Evolutionary conservation across 2,797 vertebrate species (phyloP).

Genomic region (Picus viridis): DNA sequence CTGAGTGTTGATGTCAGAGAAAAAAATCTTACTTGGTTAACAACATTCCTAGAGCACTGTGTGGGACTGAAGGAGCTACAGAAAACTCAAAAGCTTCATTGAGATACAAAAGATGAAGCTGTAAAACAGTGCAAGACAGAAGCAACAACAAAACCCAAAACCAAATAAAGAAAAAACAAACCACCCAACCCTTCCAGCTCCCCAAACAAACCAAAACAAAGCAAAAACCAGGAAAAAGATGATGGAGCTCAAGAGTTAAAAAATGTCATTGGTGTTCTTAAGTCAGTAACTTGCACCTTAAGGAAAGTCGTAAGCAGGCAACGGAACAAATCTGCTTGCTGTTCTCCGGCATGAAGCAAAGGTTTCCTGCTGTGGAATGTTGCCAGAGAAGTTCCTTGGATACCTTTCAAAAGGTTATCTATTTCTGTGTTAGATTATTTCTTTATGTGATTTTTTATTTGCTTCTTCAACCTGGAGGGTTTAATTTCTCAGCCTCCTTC

Average conservation of each 20-base stretch:
- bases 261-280: neutral
- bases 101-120: neutral
- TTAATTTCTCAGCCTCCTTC: neutral
- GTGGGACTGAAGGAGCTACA: neutral
- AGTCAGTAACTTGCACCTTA: neutral
- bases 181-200: too few relatives aligned
- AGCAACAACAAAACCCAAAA: too few relatives aligned
- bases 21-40: slow-evolving; percentile 41
- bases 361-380: neutral
- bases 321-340: neutral
- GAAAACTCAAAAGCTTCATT: neutral
- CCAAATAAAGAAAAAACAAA: neutral
- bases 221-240: neutral
- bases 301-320: neutral
- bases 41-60: slow-evolving; percentile 31
- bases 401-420: neutral
- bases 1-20: slow-evolving; percentile 54
- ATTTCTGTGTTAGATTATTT: neutral
- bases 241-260: neutral
- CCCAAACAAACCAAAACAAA: neutral
- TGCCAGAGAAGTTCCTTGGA: neutral
- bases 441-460: neutral
- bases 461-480: neutral
- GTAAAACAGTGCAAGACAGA: neutral
- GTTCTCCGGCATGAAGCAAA: neutral